Base-by-base conservation (phyloP, 2,797 vertebrate species). In the Fringilla coelebs region DNA sequence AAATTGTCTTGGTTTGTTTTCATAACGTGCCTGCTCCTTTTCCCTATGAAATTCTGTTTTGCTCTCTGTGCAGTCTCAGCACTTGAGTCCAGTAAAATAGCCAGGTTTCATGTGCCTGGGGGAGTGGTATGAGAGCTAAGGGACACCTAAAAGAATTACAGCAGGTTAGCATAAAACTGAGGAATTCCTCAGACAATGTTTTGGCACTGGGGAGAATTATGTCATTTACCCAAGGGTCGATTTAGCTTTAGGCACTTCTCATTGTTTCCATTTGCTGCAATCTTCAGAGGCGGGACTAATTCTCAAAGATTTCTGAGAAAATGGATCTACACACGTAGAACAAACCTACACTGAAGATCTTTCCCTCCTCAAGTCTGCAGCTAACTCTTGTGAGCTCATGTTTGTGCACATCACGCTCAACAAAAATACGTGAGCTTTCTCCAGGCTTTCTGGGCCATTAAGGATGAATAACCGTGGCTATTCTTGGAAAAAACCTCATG, bases 261-360 rank as follows among this genome's bases (percentile, higher is more conserved):
- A 86, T 94, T 95, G 94, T 96, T 96, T 96, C 94, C 90, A 94
- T 85, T 96, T 92, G 57, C 86, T 82, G 48, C 83, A 88, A 67
- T 91, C 82, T 91, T 94, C 80, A 76, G 82, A 90, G 78, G 51
- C 9, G 2, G 78, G 41, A 36, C 19, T 79, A 86, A 67, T 88
- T 94, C 57, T 90, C 74, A 57, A 73, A 43, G 49, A 88, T 91
- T 62, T 79, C 77, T 0, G 0, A 61, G 70, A 88, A 96, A 86
- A 88, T 0, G 1, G 91, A 82, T 84, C 76, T 86, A 73, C 89
- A 81, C 0, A 10, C 7, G 4, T 32, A 91, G 83, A 88, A 76
- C 74, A 84, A 95, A 84, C 61, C 29, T 85, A 31, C 49, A 67
- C 52, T 81, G 83, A 66, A 70, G 4, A 3, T 85, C 49, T 76